These are phyloP conservation scores for Pseudochromis fuscus DNA, from an alignment of 2,797 vertebrate genomes.

Conservation along the genomic window DNA sequence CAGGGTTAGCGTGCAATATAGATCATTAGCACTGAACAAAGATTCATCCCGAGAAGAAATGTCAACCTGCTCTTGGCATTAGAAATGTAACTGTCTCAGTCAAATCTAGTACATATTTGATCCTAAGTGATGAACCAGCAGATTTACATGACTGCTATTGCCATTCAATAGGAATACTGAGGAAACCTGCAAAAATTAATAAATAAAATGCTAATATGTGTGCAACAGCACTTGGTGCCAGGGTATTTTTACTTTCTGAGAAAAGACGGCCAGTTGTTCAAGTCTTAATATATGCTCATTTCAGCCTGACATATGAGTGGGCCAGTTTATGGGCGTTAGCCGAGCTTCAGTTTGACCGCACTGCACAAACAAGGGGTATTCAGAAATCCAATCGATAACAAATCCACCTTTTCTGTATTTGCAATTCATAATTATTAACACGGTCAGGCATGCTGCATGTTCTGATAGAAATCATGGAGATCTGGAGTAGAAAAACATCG, in stretches of 20 bases:
- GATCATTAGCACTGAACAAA: too few relatives aligned
- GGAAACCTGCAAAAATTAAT: background rate
- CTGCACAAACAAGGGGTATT: constrained; percentile 11
- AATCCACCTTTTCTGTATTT: constrained; percentile 22
- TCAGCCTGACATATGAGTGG: constrained; percentile 33
- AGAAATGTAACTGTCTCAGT: too few relatives aligned
- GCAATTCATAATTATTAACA: constrained; percentile 14
- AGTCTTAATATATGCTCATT: constrained; percentile 32
- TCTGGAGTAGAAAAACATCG: background rate
- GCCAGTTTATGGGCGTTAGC: constrained; percentile 20
- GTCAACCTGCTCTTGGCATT: too few relatives aligned
- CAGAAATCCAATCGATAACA: constrained; percentile 19
- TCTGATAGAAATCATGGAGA: background rate
- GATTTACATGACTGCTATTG: background rate
- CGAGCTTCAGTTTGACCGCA: constrained; percentile 10
- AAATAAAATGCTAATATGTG: too few relatives aligned
- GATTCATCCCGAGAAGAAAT: too few relatives aligned
- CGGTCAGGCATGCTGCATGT: constrained; percentile 5
- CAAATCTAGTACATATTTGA: too few relatives aligned
- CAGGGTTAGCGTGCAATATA: too few relatives aligned
- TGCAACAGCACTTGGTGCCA: background rate
- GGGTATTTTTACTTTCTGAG: constrained; percentile 6
- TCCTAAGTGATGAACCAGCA: background rate
- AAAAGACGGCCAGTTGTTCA: constrained; percentile 9
- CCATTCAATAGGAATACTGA: background rate